Conservation (phyloP, 2,888 invertebrate genomes). For the Gymnocheta viridis region DNA sequence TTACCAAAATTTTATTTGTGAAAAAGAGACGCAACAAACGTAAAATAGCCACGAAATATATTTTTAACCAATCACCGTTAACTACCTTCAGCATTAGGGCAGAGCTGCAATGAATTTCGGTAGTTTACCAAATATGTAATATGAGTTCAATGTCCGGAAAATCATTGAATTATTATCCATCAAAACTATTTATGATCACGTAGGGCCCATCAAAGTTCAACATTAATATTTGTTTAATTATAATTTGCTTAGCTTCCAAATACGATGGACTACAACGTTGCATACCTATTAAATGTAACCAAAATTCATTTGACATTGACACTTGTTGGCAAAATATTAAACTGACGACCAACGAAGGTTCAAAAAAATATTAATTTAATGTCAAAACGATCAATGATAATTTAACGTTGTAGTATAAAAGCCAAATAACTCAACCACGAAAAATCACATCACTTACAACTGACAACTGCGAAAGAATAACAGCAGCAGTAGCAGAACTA, state of each 20-base stretch:
- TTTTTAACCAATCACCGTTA: not conserved
- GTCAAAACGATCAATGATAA: slow-evolving; percentile 59
- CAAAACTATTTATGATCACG: slow-evolving; percentile 55
- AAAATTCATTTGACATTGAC: slow-evolving; percentile 68
- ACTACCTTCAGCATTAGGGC: not conserved
- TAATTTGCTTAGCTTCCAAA: slow-evolving; percentile 52
- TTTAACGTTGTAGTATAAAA: slow-evolving; percentile 55
- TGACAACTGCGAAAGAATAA: slow-evolving; percentile 38
- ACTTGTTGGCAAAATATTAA: slow-evolving; percentile 47
- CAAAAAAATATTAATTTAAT: slow-evolving; percentile 45
- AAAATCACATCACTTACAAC: slow-evolving; percentile 59
- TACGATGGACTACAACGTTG: slow-evolving; percentile 34
- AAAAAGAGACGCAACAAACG: no score
- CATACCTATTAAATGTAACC: slow-evolving; percentile 49
- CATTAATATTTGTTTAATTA: slow-evolving; percentile 22
- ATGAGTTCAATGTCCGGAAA: not conserved
- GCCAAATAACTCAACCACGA: slow-evolving; percentile 38
- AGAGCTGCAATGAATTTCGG: not conserved
- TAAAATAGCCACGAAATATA: no score
- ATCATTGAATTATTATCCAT: not conserved
- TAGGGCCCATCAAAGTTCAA: slow-evolving; percentile 57
- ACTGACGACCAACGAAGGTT: slow-evolving; percentile 1
- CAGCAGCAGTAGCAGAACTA: slow-evolving; percentile 19
- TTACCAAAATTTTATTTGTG: no score
- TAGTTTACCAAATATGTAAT: not conserved